Conservation (phyloP, 2,797 vertebrate species). For the Mus minutoides region DNA sequence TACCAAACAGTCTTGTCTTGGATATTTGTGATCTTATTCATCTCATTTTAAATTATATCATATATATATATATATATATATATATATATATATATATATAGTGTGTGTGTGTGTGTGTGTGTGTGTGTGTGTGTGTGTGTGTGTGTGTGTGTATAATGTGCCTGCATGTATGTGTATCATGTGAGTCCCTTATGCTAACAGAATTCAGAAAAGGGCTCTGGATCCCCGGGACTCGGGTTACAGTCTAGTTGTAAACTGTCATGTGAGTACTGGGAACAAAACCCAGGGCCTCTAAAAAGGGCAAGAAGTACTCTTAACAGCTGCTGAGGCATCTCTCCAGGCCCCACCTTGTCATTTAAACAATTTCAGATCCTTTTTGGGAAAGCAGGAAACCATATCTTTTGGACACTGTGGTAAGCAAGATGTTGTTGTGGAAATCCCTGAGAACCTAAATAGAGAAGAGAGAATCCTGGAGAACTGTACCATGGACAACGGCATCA, state of each 20-base stretch:
- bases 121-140: too few relatives aligned
- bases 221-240: too few relatives aligned
- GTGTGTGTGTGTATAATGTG: too few relatives aligned
- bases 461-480: background rate
- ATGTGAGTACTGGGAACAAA: background rate
- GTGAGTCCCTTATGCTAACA: background rate
- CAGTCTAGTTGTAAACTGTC: background rate
- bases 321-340: background rate
- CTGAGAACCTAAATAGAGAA: background rate
- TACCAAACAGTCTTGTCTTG: background rate
- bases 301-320: background rate
- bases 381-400: background rate
- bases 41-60: background rate
- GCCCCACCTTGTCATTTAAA: background rate
- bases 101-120: too few relatives aligned
- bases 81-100: background rate
- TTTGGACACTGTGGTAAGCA: background rate
- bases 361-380: background rate
- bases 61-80: background rate
- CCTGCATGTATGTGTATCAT: background rate
- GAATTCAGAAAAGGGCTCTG: background rate
- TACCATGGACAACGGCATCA: background rate
- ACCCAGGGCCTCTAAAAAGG: too few relatives aligned
- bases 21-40: background rate
- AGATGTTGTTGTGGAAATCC: background rate